phyloP scores from a whole-genome alignment of 2,113 vertebrate species.

The Morone saxatilis region DNA sequence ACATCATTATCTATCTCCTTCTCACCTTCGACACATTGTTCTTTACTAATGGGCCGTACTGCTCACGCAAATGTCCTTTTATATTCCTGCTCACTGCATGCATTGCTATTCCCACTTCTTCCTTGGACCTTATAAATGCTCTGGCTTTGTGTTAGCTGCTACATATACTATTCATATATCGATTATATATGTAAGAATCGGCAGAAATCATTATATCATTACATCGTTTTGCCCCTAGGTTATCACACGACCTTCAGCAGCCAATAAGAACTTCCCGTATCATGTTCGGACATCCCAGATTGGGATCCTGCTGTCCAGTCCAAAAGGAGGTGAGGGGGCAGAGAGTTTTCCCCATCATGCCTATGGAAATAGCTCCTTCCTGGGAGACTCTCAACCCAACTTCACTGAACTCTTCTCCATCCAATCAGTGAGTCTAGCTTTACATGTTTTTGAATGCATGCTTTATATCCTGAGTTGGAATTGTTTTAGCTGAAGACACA shows the following conservation, averaged over 20 bases:
- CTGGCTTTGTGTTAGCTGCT: not conserved
- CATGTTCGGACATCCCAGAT: constrained; percentile 95
- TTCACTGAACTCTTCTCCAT: constrained; percentile 97
- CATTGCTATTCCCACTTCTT: not conserved
- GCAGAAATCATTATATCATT: not conserved
- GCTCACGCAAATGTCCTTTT: constrained; percentile 31
- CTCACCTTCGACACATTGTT: constrained; percentile 59
- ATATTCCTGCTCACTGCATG: constrained; percentile 25
- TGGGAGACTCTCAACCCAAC: constrained; percentile 93
- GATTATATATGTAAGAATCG: not conserved
- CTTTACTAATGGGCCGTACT: constrained; percentile 49
- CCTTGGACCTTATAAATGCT: constrained; percentile 3
- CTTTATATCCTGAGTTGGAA: not conserved
- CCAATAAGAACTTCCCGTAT: constrained; percentile 96
- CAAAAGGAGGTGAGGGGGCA: constrained; percentile 79
- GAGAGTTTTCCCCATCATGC: constrained; percentile 92
- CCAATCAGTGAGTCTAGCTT: constrained; percentile 83
- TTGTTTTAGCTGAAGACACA: not conserved
- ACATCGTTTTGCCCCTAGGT: constrained; percentile 75
- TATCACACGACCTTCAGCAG: constrained; percentile 93
- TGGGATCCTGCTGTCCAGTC: constrained; percentile 87
- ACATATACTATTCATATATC: not conserved
- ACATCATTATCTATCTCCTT: constrained; percentile 62
- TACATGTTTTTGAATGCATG: not conserved
- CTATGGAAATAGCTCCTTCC: constrained; percentile 92